Percentiles rank a stretch among this genome's conserved stretches.
Conservation (phyloP, 2,888 invertebrate genomes). For the Drosophila kambysellisi region DNA sequence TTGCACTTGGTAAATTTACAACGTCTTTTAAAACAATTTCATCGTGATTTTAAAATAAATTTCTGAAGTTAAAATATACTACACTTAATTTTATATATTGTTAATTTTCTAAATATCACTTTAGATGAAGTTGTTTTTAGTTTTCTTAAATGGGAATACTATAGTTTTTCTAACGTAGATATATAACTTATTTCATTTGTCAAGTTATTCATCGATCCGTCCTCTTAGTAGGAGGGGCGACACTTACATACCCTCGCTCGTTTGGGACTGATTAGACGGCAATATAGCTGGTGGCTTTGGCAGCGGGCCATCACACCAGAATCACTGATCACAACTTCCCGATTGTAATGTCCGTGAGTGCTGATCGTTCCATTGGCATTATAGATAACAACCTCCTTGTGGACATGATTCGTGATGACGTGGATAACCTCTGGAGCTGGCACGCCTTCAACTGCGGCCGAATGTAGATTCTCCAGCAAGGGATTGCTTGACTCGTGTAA, state of each 20-base stretch:
- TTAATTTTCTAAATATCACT: too few species aligned
- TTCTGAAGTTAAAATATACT: background rate
- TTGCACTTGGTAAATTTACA: too few species aligned
- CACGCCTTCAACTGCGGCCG: slow-evolving; percentile 54
- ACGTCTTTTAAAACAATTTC: too few species aligned
- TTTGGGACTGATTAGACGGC: slow-evolving; percentile 77
- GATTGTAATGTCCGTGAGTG: slow-evolving; percentile 38
- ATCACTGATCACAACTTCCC: slow-evolving; percentile 71
- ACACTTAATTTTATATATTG: too few species aligned
- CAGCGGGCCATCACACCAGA: slow-evolving; percentile 72
- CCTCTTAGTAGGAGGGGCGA: slow-evolving; percentile 50
- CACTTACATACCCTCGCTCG: slow-evolving; percentile 84
- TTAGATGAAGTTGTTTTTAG: too few species aligned
- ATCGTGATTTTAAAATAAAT: too few species aligned
- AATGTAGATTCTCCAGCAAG: slow-evolving; percentile 73
- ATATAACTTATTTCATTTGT: background rate
- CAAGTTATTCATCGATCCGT: slow-evolving; percentile 42
- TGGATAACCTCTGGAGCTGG: slow-evolving; percentile 84
- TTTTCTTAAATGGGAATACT: background rate
- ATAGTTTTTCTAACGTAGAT: background rate
- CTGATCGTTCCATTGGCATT: slow-evolving; percentile 68
- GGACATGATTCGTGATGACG: slow-evolving; percentile 81
- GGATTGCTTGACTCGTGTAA: slow-evolving; percentile 79
- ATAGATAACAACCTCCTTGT: slow-evolving; percentile 70
- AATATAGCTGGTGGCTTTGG: slow-evolving; percentile 82